Evolutionary conservation across 37 sponge, comb jelly and placozoan species (phyloP).

Genomic region (Spongia lamella): DNA sequence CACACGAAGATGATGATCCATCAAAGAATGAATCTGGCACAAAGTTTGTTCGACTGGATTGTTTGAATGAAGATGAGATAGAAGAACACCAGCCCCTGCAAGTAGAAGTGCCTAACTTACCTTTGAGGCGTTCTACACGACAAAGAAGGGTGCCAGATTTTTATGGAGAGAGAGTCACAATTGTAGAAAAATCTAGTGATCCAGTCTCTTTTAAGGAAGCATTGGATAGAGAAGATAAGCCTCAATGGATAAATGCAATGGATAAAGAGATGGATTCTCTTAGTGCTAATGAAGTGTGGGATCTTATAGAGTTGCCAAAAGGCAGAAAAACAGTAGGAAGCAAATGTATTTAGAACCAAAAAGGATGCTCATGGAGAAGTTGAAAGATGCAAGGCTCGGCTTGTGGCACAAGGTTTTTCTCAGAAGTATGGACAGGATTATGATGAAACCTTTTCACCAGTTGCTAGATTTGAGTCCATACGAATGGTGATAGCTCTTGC

Average conservation of each 20-base stretch:
- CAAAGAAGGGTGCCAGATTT: too few relatives aligned
- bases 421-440: slow-evolving; percentile 57
- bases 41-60: not conserved
- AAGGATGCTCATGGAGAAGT: slow-evolving; percentile 36
- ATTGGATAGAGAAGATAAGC: not conserved
- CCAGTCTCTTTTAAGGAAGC: not conserved
- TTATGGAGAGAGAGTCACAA: too few relatives aligned
- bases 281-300: slow-evolving; percentile 50
- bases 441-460: slow-evolving; percentile 66
- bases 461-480: slow-evolving; percentile 53
- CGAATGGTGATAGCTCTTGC: slow-evolving; percentile 51
- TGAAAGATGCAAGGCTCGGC: slow-evolving; percentile 50
- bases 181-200: too few relatives aligned
- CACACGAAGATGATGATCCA: too few relatives aligned
- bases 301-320: slow-evolving; percentile 44
- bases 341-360: slow-evolving; percentile 62
- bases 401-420: slow-evolving; percentile 52
- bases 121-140: too few relatives aligned
- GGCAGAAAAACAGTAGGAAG: slow-evolving; percentile 48
- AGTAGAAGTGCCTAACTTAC: too few relatives aligned
- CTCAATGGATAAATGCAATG: slow-evolving; percentile 42
- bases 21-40: not conserved
- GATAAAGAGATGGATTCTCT: slow-evolving; percentile 49
- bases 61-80: not conserved
- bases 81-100: too few relatives aligned